These are phyloP conservation scores for Drosophila subquinaria DNA, from an alignment of 2,888 invertebrate species.

Conservation along the genomic window DNA sequence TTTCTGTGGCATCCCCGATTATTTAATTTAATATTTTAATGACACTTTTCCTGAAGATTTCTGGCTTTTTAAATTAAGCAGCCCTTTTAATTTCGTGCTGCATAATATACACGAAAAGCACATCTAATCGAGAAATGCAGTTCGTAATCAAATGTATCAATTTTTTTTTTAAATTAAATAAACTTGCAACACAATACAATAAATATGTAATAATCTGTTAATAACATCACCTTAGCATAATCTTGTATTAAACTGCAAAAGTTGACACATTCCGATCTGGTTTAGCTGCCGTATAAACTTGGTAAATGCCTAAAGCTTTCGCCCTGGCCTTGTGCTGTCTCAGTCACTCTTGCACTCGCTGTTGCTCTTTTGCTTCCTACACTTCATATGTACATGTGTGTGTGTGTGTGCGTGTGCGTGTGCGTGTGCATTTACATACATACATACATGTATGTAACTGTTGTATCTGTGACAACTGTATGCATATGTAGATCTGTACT, in stretches of 20 bases:
- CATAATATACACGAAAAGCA: too few species aligned
- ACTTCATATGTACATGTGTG: constrained; percentile 17
- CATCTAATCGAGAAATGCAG: too few species aligned
- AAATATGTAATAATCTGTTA: neutral
- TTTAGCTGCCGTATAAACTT: neutral
- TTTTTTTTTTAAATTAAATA: too few species aligned
- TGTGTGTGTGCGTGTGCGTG: neutral
- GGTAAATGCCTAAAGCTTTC: constrained; percentile 15
- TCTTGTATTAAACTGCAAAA: neutral
- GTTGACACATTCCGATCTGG: neutral
- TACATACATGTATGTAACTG: constrained; percentile 5
- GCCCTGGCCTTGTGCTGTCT: constrained; percentile 34
- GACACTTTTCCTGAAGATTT: too few species aligned
- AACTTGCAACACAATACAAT: too few species aligned
- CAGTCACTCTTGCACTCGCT: constrained; percentile 34
- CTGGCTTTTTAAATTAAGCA: too few species aligned
- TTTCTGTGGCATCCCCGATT: too few species aligned
- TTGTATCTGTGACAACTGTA: constrained; percentile 1
- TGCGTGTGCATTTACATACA: constrained; percentile 21
- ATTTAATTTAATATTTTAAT: too few species aligned
- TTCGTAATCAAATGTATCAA: too few species aligned
- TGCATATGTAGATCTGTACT: neutral
- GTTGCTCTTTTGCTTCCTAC: constrained; percentile 34
- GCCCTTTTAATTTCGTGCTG: too few species aligned
- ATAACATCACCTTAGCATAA: neutral